Percentiles rank a stretch among this genome's conserved stretches.
Conservation (phyloP, 2,888 invertebrate species). For the Lasioglossum oenotherae region DNA sequence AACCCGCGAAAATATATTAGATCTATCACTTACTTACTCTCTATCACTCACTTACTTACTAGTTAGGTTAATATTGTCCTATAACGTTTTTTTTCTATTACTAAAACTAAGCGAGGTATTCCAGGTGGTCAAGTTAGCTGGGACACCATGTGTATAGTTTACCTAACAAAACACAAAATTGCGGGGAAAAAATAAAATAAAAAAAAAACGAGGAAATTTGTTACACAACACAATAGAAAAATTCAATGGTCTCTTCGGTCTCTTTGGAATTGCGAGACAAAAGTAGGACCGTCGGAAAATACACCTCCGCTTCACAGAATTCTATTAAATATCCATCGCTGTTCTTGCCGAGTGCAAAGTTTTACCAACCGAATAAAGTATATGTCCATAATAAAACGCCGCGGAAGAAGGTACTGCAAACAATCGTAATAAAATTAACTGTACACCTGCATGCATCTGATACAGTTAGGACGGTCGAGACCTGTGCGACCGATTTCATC, state of each 20-base stretch:
- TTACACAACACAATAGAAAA: background rate
- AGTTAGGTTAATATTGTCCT: too few species aligned
- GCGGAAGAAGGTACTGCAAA: background rate
- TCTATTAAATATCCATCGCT: background rate
- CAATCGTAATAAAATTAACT: background rate
- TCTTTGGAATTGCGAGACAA: background rate
- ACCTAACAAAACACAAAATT: too few species aligned
- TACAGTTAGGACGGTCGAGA: background rate
- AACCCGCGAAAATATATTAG: background rate
- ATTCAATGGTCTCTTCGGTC: background rate
- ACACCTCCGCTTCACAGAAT: background rate
- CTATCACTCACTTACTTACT: too few species aligned
- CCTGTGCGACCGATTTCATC: background rate
- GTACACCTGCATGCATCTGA: background rate
- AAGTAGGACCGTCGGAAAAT: background rate
- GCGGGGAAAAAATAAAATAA: too few species aligned
- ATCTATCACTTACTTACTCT: too few species aligned
- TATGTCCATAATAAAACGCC: background rate
- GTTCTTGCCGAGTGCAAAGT: background rate
- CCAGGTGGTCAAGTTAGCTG: too few species aligned
- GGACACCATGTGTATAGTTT: too few species aligned
- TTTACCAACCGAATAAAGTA: background rate
- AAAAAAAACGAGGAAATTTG: too few species aligned
- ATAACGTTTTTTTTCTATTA: too few species aligned
- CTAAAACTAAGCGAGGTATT: too few species aligned